A percentile compares a stretch with the other conserved stretches of the same genome.
phyloP scores from a whole-genome alignment of 1,140 invertebrate species.

The Macrocentrus cingulum region DNA sequence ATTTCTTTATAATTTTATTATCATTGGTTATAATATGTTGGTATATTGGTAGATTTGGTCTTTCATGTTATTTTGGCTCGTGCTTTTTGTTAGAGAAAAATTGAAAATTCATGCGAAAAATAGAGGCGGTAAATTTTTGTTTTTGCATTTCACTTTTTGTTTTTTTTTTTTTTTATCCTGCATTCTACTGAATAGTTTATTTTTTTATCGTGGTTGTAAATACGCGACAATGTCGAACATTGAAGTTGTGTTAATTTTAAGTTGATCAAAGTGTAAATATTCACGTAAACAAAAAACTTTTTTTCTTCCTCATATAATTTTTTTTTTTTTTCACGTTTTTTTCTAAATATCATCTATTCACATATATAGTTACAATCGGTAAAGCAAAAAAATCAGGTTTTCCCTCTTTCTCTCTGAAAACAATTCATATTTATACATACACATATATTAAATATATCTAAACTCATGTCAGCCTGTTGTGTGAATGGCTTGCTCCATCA shows the following conservation, averaged over 20 bases:
- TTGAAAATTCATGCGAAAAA: no score
- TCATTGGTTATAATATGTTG: no score
- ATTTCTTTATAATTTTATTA: not conserved
- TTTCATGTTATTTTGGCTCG: no score
- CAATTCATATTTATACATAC: slow-evolving; percentile 8
- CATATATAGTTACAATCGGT: no score
- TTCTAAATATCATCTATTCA: not conserved
- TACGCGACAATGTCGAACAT: slow-evolving; percentile 17
- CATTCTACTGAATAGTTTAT: slow-evolving; percentile 18
- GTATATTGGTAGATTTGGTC: no score
- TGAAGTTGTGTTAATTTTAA: not conserved
- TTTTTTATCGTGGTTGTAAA: slow-evolving; percentile 28
- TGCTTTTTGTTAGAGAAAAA: no score
- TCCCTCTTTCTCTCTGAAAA: no score
- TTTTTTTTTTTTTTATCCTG: slow-evolving; percentile 1
- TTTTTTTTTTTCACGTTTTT: not conserved
- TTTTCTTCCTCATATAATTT: not conserved
- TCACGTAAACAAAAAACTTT: not conserved
- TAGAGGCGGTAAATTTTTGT: no score
- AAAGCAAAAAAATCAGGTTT: no score
- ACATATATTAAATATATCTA: slow-evolving; percentile 3
- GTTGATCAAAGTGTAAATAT: not conserved
- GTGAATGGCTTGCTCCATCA: not conserved
- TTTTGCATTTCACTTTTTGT: slow-evolving; percentile 19
- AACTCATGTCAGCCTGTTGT: not conserved